Conservation (phyloP, 2,113 vertebrate species). For the Oncorhynchus keta region DNA sequence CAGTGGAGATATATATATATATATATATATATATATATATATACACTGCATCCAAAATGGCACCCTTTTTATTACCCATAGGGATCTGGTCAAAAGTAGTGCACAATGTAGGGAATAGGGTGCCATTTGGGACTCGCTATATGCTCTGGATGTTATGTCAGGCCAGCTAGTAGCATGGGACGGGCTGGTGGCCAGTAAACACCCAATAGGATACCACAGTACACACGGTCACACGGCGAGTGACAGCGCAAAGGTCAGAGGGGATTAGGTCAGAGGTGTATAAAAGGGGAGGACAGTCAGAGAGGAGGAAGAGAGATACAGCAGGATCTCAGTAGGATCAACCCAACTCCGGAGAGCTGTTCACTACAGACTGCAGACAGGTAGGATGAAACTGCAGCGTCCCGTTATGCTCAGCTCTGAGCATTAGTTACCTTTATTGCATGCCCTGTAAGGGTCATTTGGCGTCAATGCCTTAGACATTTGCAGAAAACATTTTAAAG, state of each 20-base stretch:
- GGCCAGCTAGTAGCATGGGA: too few relatives aligned
- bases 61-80: too few relatives aligned
- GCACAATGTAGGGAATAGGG: too few relatives aligned
- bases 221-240: not conserved
- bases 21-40: too few relatives aligned
- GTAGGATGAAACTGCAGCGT: constrained; percentile 36
- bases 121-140: too few relatives aligned
- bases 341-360: not conserved
- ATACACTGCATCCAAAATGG: too few relatives aligned
- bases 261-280: constrained; percentile 30
- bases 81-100: too few relatives aligned
- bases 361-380: constrained; percentile 30
- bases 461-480: not conserved
- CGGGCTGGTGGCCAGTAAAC: too few relatives aligned
- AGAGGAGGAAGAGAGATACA: not conserved
- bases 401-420: not conserved
- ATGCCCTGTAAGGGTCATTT: not conserved
- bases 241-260: constrained; percentile 1
- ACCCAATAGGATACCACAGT: not conserved
- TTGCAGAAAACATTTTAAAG: not conserved
- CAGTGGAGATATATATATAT: too few relatives aligned
- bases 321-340: constrained; percentile 13
- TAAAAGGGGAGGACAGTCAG: constrained; percentile 26
- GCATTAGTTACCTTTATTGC: not conserved
- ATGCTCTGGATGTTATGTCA: too few relatives aligned